Percentiles rank a stretch among this genome's conserved stretches.
phyloP scores from a whole-genome alignment of 2,797 vertebrate genomes.

The Lutjanus argentimaculatus region DNA sequence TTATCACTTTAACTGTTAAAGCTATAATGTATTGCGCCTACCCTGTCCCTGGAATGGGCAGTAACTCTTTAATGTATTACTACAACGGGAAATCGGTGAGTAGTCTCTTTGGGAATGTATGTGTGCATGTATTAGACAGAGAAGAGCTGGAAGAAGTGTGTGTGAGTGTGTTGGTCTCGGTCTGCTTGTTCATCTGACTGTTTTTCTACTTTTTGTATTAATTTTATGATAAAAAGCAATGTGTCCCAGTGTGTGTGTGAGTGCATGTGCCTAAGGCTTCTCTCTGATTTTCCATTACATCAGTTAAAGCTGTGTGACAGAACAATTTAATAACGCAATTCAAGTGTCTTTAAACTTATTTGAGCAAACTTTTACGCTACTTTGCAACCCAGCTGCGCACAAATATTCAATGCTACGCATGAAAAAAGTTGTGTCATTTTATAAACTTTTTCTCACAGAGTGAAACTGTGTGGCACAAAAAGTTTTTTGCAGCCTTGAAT shows the following conservation, averaged over 20 bases:
- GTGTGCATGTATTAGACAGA: constrained; percentile 51
- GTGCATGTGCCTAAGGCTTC: constrained; percentile 42
- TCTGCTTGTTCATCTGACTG: constrained; percentile 19
- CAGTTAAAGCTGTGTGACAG: constrained; percentile 67
- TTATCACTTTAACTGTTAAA: constrained; percentile 75
- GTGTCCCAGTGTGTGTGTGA: not conserved
- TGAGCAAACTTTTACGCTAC: not conserved
- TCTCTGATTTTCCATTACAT: constrained; percentile 77
- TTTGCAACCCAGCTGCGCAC: constrained; percentile 7
- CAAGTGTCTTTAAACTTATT: constrained; percentile 39
- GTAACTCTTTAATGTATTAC: constrained; percentile 98
- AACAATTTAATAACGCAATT: constrained; percentile 42
- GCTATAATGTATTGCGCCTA: constrained; percentile 98
- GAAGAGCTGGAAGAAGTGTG: constrained; percentile 53
- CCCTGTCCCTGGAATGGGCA: constrained; percentile 97
- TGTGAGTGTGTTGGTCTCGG: constrained; percentile 33
- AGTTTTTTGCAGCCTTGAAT: constrained; percentile 72
- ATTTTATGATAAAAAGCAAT: constrained; percentile 23
- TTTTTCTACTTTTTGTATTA: constrained; percentile 22
- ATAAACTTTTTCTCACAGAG: constrained; percentile 50
- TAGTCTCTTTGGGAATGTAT: constrained; percentile 75
- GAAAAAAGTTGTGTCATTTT: constrained; percentile 27
- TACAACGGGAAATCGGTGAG: constrained; percentile 99
- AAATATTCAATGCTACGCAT: constrained; percentile 16
- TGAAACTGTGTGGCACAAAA: constrained; percentile 56